A percentile compares a stretch with the other conserved stretches of the same genome.
phyloP scores from a whole-genome alignment of 2,113 vertebrate species.

The Heliornis fulica region DNA sequence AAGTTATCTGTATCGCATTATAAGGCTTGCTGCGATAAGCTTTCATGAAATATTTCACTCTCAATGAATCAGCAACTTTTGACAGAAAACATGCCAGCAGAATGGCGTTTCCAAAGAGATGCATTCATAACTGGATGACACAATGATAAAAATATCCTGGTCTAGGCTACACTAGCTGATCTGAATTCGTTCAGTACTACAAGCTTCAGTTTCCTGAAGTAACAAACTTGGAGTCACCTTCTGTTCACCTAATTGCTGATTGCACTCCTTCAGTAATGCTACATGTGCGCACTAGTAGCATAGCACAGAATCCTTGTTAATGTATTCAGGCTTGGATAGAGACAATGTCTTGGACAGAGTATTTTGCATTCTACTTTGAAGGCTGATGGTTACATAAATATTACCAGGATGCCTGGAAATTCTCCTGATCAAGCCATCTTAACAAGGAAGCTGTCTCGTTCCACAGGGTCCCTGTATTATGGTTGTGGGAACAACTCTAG shows the following conservation, averaged over 20 bases:
- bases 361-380: not conserved
- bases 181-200: not conserved
- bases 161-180: not conserved
- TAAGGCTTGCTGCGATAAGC: constrained; percentile 26
- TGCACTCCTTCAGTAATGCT: not conserved
- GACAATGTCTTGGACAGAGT: not conserved
- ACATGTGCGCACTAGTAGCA: not conserved
- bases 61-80: constrained; percentile 43
- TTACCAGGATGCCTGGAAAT: not conserved
- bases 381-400: not conserved
- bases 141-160: not conserved
- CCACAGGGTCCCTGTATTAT: not conserved
- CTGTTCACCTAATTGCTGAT: not conserved
- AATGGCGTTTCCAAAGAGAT: not conserved
- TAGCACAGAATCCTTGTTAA: not conserved
- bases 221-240: not conserved
- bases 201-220: not conserved
- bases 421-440: not conserved
- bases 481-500: not conserved
- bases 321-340: not conserved
- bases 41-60: constrained; percentile 33
- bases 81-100: constrained; percentile 30
- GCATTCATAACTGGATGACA: not conserved
- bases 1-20: constrained; percentile 35
- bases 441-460: not conserved